Evolutionary conservation across 2,888 invertebrate genomes (phyloP), one percentile per base, ranked within the genome.

Genomic region (Agrochola macilenta): DNA sequence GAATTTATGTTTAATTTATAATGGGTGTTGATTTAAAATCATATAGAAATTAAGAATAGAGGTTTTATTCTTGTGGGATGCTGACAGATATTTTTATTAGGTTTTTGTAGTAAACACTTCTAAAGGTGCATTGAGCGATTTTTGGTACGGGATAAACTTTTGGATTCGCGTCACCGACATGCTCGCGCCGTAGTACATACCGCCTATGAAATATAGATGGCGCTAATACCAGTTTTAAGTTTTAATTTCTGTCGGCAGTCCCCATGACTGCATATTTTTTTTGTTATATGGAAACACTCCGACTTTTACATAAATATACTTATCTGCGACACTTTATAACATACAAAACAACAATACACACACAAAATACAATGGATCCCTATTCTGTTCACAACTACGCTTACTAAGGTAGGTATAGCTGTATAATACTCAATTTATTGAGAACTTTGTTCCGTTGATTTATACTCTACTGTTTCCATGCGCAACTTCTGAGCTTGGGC

Each of bases 11-110:
- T 12, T 35, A 17, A 14, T 35, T 52, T 58, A 49, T 85, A 78
- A 39, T 49, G 58, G 74, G 35, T 86, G 86, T 86, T 86, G 74
- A 75, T 86, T 86, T 78, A 65, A 57, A 69, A 39, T 70, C 14
- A 11, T 49, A 14, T 4, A 8, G 2, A 17, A 43, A 54, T 66
- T 9, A 23, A 54, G 20, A 52, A 83, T 0, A 58, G 9, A 83
- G 63, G 78, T 77, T 79, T 77, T 61, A 76, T 54, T 76, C 9
- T 65, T 46, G 5, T 23, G 17, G 3, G 9, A 52, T 35, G 4
- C 14, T 46, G 54, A 60, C 49, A 69, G 2, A 23, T 49, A 46
- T 17, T 26, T 52, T 20, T 14, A 26, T 5, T 3, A 9, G 0
- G 2, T 26, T 46, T 46, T 5, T 14, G 46, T 14, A 14, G 14